Percentiles rank a stretch among this genome's conserved stretches.
phyloP scores from a whole-genome alignment of 2,113 vertebrate genomes.

The Paedocypris sp. region DNA sequence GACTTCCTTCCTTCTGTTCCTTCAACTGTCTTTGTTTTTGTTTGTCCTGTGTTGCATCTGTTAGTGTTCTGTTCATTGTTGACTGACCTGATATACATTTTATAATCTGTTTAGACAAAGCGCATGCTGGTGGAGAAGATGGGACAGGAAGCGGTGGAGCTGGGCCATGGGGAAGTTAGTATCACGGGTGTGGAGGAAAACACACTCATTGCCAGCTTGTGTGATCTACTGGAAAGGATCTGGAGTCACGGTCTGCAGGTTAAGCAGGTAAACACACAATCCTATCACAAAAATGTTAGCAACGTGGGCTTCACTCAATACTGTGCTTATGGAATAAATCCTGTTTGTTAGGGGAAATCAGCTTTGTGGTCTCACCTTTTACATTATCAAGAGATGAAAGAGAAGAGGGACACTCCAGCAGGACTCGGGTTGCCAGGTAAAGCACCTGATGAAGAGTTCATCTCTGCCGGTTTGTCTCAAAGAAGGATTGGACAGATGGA shows the following conservation, averaged over 20 bases:
- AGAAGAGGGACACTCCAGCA: conserved; percentile 78
- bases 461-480: too few species aligned
- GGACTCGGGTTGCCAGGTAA: conserved; percentile 79
- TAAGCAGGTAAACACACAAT: conserved; percentile 69
- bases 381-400: conserved; percentile 89
- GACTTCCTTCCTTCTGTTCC: too few species aligned
- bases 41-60: neutral
- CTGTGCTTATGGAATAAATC: neutral
- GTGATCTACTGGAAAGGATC: conserved; percentile 90
- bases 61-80: too few species aligned
- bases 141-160: conserved; percentile 85
- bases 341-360: conserved; percentile 78
- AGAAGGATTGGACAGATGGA: too few species aligned
- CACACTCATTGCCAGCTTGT: conserved; percentile 87
- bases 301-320: neutral
- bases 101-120: conserved; percentile 69
- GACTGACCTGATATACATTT: too few species aligned
- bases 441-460: neutral
- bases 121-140: conserved; percentile 97
- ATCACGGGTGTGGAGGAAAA: conserved; percentile 92
- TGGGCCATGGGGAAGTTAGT: conserved; percentile 86
- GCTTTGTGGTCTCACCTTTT: conserved; percentile 95
- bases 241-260: conserved; percentile 91
- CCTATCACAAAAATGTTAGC: neutral
- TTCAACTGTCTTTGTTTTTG: neutral